These are phyloP conservation scores for Idaea straminata DNA, from an alignment of 2,888 invertebrate genomes.

Conservation along the genomic window DNA sequence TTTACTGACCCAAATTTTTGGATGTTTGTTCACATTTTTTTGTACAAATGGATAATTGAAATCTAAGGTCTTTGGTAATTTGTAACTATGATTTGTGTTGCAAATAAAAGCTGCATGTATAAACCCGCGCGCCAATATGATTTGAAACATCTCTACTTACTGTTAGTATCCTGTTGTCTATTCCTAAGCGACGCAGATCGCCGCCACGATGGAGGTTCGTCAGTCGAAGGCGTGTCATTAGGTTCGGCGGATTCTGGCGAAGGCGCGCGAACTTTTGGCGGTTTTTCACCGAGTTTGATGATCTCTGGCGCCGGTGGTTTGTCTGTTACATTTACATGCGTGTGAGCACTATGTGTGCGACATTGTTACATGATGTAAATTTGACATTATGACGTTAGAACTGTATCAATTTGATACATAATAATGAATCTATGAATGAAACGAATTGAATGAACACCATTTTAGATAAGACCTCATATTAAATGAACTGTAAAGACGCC, in stretches of 20 bases:
- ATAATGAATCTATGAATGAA: neutral
- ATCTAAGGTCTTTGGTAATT: no score
- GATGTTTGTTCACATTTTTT: no score
- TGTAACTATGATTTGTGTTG: no score
- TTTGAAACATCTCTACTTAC: constrained; percentile 43
- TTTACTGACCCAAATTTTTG: no score
- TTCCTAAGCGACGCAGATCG: constrained; percentile 63
- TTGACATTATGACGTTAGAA: neutral
- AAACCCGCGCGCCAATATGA: constrained; percentile 19
- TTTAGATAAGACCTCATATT: neutral
- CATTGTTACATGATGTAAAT: neutral
- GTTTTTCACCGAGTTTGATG: constrained; percentile 71
- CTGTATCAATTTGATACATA: neutral
- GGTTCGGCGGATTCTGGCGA: constrained; percentile 56
- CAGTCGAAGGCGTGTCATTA: constrained; percentile 36
- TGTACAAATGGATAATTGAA: no score
- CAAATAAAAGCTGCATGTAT: no score
- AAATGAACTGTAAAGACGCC: no score
- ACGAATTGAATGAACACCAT: neutral
- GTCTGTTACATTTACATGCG: constrained; percentile 38
- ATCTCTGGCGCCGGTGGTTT: constrained; percentile 60
- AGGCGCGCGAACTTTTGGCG: constrained; percentile 64
- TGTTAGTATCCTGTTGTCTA: constrained; percentile 52
- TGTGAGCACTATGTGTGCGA: constrained; percentile 13
- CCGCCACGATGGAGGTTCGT: constrained; percentile 72